phyloP scores from a whole-genome alignment of 2,113 vertebrate species.

The Phodopus roborovskii region DNA sequence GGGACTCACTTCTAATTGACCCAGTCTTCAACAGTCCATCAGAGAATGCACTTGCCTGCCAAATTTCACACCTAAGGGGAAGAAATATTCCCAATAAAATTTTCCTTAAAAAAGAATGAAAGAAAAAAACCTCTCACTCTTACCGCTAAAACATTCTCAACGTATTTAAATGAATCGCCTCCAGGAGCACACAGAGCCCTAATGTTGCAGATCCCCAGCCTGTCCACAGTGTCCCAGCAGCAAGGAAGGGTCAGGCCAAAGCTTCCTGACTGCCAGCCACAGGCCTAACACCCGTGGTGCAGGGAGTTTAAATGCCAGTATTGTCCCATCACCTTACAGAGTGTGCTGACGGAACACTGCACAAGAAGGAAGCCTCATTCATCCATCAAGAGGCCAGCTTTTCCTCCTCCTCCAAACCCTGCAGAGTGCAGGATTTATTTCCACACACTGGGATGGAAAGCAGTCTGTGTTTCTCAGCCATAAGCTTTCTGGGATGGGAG shows the following conservation, averaged over 20 bases:
- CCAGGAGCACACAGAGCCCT: neutral
- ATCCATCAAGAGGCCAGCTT: neutral
- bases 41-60: constrained; percentile 81
- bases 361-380: neutral
- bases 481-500: neutral
- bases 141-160: constrained; percentile 58
- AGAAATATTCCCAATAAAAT: constrained; percentile 81
- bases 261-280: neutral
- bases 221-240: neutral
- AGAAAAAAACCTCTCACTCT: constrained; percentile 56
- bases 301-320: neutral
- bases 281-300: neutral
- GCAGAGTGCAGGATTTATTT: neutral
- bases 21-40: constrained; percentile 81
- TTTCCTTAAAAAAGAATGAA: constrained; percentile 59
- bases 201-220: constrained; percentile 35
- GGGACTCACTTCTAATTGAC: constrained; percentile 84
- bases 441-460: neutral
- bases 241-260: neutral
- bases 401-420: neutral
- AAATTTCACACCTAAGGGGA: constrained; percentile 85
- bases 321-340: neutral
- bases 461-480: neutral
- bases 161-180: constrained; percentile 41
- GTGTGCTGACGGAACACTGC: neutral